Percentiles rank a stretch among this genome's conserved stretches.
phyloP scores from a whole-genome alignment of 1,140 invertebrate species.

The Drosophila willistoni region DNA sequence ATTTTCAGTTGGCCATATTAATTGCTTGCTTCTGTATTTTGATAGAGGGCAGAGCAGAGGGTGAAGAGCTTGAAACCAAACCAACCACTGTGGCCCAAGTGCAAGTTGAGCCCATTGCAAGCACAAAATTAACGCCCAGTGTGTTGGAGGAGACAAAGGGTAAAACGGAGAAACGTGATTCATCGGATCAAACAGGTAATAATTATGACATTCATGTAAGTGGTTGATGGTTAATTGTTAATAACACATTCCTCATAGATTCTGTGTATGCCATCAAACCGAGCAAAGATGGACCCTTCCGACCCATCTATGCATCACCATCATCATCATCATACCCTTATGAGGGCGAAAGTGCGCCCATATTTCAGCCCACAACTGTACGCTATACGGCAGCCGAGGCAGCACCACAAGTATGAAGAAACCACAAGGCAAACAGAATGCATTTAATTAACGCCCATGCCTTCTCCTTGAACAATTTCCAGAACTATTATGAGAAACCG shows the following conservation, averaged over 20 bases:
- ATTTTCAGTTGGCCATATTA: slow-evolving; percentile 32
- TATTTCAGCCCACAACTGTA: slow-evolving; percentile 66
- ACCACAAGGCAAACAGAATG: slow-evolving; percentile 27
- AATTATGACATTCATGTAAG: neutral
- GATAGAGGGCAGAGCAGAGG: neutral
- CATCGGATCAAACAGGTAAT: slow-evolving; percentile 69
- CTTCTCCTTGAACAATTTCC: neutral
- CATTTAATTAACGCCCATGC: slow-evolving; percentile 41
- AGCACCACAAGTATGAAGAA: slow-evolving; percentile 48
- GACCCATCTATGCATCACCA: slow-evolving; percentile 44
- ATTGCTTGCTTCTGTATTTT: slow-evolving; percentile 52
- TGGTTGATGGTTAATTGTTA: neutral
- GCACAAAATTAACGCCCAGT: slow-evolving; percentile 62
- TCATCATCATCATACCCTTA: slow-evolving; percentile 24
- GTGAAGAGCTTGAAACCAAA: slow-evolving; percentile 38
- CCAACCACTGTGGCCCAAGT: slow-evolving; percentile 28
- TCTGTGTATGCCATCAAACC: slow-evolving; percentile 35
- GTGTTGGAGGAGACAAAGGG: slow-evolving; percentile 64
- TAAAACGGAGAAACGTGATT: slow-evolving; percentile 71
- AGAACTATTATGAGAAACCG: slow-evolving; percentile 58
- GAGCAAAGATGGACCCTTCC: slow-evolving; percentile 49
- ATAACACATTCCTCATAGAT: slow-evolving; percentile 24
- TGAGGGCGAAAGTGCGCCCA: slow-evolving; percentile 36
- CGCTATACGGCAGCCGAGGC: slow-evolving; percentile 67
- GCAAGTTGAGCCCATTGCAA: slow-evolving; percentile 33